Evolutionary conservation across 1,140 invertebrate species (phyloP), one percentile per base, ranked within the genome.

Genomic region (Venustaconcha ellipsiformis): DNA sequence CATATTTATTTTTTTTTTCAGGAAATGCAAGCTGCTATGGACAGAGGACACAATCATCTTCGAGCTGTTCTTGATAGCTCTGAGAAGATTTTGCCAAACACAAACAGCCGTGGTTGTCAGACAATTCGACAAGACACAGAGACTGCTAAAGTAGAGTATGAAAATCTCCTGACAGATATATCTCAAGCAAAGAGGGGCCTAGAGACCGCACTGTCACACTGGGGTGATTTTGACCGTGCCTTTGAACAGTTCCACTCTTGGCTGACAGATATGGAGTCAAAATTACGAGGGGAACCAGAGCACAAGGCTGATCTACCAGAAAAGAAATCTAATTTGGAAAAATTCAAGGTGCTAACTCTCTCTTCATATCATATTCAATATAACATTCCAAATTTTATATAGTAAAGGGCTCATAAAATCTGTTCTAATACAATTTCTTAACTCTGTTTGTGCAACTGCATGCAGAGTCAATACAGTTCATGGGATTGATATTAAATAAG

Each of bases 301-400:
- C 75, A 79, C n/a, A 87, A 88, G 70, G 95, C 95, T 80, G 96
- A 98, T 88, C 90, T 97, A 15, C 95, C 95, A 67, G 96, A 98
- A 83, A 98, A 97, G 89, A 94, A 95, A 76, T 94, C 95, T 2
- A 82, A 96, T 91, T 88, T 98, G n/a, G 95, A 97, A 90, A 95
- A 97, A 92, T 95, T 96, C 30, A 95, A 94, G 85, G 95, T 89
- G 79, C 64, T 59, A 74, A 14, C 8, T 37, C 37, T 48, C 37
- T 48, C 37, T 11, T 48, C 37, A 48, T 48, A 48, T 48, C 37
- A 57, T 0, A n/a, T 73, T 62, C 59, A 23, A 23, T 23, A 62
- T 62, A 62, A 62, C 14, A 62, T 62, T 62, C 23, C 18, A 62
- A 62, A 62, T 62, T 6, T 48, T 48, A 0, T 48, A 48, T 48